Evolutionary conservation across 2,113 vertebrate species (phyloP), one percentile per base, ranked within the genome.

Genomic region (Hemibates koningsi): DNA sequence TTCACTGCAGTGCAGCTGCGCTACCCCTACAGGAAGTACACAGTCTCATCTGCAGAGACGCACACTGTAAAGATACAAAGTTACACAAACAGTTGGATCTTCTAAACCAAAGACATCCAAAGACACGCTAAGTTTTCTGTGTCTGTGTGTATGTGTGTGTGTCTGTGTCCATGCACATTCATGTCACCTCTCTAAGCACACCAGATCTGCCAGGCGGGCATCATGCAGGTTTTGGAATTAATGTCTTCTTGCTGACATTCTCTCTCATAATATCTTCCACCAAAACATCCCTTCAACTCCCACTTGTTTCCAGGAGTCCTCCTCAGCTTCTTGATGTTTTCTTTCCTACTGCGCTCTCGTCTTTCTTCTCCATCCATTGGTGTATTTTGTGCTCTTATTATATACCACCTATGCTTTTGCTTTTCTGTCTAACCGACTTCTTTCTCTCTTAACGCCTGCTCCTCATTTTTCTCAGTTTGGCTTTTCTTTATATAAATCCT

Each of bases 191-290:
- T 81, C 73, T 83, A 29, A 41, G 61, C 68, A 80, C 81, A 90
- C 53, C 54, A 78, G 27, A 85, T 89, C 82, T 90, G 63, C 50
- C 41, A 68, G 52, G 82, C 50, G 41, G 81, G 89, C 63, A 57
- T 89, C 91, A 89, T 8, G 81, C 93, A 73, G 76, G 1, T 89
- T 83, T 90, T 87, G 80, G 73, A 91, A 94, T 92, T 87, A 83
- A 90, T 83, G 90, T 91, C 80, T 87, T 86, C 82, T 63, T 81
- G 90, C 89, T 91, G 90, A 90, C 54, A 80, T 63, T 84, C 43
- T 87, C 84, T 83, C 19, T 12, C 76, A 78, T 84, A 84, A 91
- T 82, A 92, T 88, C 84, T 85, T 90, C 80, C 68, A 41, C 68
- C 4, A 9, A 48, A 85, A 57, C 36, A 66, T 71, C 61, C 54